Percentiles rank a stretch among this genome's conserved stretches.
Evolutionary conservation across 2,113 vertebrate genomes (phyloP).

Genomic region (Antigone vipio): DNA sequence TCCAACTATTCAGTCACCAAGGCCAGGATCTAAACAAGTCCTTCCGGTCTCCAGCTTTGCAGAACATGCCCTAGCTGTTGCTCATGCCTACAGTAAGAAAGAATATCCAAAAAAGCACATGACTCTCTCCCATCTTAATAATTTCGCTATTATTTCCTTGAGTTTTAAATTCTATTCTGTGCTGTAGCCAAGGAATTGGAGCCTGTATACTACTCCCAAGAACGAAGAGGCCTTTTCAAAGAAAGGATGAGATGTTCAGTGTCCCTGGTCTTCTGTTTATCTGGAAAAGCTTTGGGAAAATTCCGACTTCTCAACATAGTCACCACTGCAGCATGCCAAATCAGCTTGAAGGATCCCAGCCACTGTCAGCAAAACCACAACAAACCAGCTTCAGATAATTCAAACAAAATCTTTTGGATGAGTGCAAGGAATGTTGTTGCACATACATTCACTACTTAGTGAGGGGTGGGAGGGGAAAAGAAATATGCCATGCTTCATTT

Average conservation of each 20-base stretch:
- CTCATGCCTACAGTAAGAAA: neutral
- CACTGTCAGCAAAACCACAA: constrained; percentile 43
- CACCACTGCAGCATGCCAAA: constrained; percentile 26
- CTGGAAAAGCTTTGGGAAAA: constrained; percentile 44
- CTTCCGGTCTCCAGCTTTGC: constrained; percentile 5
- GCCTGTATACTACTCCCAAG: neutral
- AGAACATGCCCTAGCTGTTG: constrained; percentile 12
- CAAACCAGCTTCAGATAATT: neutral
- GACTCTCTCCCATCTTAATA: neutral
- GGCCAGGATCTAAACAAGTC: constrained; percentile 20
- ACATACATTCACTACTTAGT: neutral
- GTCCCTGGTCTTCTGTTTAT: neutral
- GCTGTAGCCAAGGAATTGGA: neutral
- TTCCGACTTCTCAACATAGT: neutral
- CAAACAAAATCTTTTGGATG: constrained; percentile 20
- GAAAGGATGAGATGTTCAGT: neutral
- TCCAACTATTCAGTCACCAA: neutral
- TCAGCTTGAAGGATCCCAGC: constrained; percentile 28
- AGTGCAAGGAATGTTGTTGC: neutral
- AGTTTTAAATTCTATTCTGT: neutral
- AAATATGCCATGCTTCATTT: neutral
- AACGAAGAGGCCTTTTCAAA: neutral
- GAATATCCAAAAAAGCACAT: neutral
- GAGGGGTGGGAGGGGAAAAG: neutral
- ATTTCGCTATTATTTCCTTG: neutral